Evolutionary conservation across 2,797 vertebrate species (phyloP).

Genomic region (Champsocephalus gunnari): DNA sequence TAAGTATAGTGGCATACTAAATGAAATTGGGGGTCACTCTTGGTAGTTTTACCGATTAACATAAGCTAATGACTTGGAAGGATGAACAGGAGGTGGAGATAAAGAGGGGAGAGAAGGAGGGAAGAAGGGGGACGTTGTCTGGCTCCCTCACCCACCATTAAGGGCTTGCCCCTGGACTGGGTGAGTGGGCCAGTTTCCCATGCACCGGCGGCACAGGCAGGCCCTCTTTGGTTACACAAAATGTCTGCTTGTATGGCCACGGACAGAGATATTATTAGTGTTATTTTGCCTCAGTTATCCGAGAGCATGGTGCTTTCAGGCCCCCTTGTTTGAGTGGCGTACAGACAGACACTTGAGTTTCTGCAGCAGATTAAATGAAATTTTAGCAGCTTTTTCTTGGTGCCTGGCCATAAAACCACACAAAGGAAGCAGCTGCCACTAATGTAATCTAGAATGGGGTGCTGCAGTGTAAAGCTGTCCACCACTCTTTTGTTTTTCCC

Average conservation of each 20-base stretch:
- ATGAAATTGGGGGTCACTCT: conserved; percentile 72
- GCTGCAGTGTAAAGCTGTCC: conserved; percentile 80
- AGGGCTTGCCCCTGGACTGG: conserved; percentile 64
- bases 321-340: conserved; percentile 87
- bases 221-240: conserved; percentile 88
- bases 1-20: conserved; percentile 64
- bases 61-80: conserved; percentile 81
- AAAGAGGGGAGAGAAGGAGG: conserved; percentile 52
- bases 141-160: conserved; percentile 73
- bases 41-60: conserved; percentile 76
- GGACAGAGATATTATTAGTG: conserved; percentile 89
- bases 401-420: conserved; percentile 86
- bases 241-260: conserved; percentile 81
- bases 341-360: conserved; percentile 90
- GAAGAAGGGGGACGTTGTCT: conserved; percentile 70
- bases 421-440: conserved; percentile 92
- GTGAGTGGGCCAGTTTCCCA: conserved; percentile 79
- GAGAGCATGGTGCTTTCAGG: conserved; percentile 89
- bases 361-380: conserved; percentile 92
- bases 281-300: conserved; percentile 88
- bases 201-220: conserved; percentile 64
- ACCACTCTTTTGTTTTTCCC: conserved; percentile 79
- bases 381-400: conserved; percentile 90
- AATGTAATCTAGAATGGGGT: conserved; percentile 87
- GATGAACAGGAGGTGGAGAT: conserved; percentile 79